These are phyloP conservation scores for Ambastaia sidthimunki DNA, from an alignment of 2,797 vertebrate species.

Conservation along the genomic window DNA sequence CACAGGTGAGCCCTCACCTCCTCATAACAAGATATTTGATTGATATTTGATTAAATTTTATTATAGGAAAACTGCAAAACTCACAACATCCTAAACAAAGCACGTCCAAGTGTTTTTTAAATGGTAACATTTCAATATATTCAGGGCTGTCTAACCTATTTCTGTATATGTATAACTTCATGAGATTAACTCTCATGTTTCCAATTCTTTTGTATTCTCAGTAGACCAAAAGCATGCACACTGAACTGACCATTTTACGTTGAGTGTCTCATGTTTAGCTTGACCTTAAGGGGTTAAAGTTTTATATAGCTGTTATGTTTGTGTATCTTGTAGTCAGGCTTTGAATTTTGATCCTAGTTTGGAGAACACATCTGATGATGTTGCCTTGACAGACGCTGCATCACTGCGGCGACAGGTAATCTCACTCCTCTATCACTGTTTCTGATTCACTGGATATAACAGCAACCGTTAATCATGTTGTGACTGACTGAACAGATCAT, in stretches of 20 bases:
- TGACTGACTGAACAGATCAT: conserved; percentile 83
- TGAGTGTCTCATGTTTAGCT: not conserved
- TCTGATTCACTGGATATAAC: not conserved
- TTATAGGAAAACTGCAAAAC: not conserved
- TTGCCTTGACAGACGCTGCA: conserved; percentile 87
- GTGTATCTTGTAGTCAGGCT: conserved; percentile 54
- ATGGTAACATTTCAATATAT: too few species aligned
- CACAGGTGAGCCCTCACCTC: conserved; percentile 84
- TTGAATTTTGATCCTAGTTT: conserved; percentile 66
- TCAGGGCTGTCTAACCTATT: too few species aligned
- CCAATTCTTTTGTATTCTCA: not conserved
- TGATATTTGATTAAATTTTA: not conserved
- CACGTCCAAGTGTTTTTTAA: too few species aligned
- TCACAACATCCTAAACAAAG: too few species aligned
- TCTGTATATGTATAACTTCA: too few species aligned
- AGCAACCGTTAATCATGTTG: conserved; percentile 5
- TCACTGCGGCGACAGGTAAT: conserved; percentile 91
- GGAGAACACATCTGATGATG: conserved; percentile 88
- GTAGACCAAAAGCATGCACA: not conserved
- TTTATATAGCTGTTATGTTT: not conserved
- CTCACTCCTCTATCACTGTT: not conserved
- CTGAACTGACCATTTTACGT: not conserved
- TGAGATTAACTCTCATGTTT: too few species aligned
- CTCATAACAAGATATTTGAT: conserved; percentile 57
- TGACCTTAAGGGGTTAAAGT: not conserved